These are phyloP conservation scores for Chlorocebus sabaeus DNA, from an alignment of 2,113 vertebrate species.

Conservation along the genomic window DNA sequence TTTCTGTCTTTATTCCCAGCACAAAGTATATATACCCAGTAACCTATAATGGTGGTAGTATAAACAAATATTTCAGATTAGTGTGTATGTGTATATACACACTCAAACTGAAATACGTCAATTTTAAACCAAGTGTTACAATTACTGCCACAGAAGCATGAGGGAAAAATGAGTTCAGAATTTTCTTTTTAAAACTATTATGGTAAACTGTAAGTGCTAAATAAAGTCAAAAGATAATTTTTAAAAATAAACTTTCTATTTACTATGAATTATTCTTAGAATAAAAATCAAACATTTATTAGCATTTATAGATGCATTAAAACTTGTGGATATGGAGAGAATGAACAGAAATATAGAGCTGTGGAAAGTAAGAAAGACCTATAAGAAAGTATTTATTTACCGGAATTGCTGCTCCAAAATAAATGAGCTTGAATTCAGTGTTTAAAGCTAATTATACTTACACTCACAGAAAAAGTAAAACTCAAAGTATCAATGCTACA, in stretches of 20 bases:
- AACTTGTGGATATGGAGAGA: background rate
- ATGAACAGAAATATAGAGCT: background rate
- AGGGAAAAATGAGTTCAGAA: background rate
- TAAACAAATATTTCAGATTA: background rate
- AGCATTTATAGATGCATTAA: constrained; percentile 32
- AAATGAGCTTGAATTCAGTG: background rate
- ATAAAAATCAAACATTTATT: background rate
- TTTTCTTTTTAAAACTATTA: background rate
- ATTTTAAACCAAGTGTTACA: background rate
- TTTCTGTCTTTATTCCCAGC: background rate
- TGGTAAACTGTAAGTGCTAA: background rate
- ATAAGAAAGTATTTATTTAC: background rate
- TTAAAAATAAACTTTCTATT: background rate
- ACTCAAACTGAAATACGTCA: background rate
- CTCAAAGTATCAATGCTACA: background rate
- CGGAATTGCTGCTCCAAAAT: background rate
- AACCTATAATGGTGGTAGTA: background rate
- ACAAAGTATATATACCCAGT: background rate
- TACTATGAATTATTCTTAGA: background rate
- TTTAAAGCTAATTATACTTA: constrained; percentile 15
- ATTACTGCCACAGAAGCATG: background rate
- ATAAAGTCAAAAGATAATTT: constrained; percentile 25
- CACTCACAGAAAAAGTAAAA: background rate
- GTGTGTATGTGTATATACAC: background rate
- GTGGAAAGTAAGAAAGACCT: background rate